Percentiles rank a stretch among this genome's conserved stretches.
Evolutionary conservation across 2,113 vertebrate species (phyloP).

Genomic region (Larimichthys crocea): DNA sequence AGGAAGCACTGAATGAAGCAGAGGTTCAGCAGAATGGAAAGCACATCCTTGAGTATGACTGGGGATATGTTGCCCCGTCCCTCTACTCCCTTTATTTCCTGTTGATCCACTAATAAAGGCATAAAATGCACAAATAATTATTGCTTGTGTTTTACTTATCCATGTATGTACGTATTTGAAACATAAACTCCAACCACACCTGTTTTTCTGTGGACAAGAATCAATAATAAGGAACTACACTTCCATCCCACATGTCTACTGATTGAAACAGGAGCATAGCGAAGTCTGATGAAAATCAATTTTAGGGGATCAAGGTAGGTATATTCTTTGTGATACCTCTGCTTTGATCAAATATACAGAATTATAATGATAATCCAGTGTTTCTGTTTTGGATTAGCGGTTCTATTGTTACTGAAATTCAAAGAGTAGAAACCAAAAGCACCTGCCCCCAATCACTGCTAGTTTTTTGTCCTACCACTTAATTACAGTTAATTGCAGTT

Average conservation of each 20-base stretch:
- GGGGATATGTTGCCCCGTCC: neutral
- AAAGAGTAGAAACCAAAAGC: slow-evolving; percentile 13
- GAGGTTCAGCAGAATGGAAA: neutral
- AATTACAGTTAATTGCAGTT: slow-evolving; percentile 52
- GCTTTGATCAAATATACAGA: neutral
- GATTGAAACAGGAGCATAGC: neutral
- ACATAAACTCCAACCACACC: neutral
- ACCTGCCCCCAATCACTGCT: slow-evolving; percentile 19
- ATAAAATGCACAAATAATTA: neutral
- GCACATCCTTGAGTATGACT: neutral
- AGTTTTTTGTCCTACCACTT: slow-evolving; percentile 30
- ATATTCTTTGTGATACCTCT: neutral
- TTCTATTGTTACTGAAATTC: neutral
- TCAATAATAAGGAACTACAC: neutral
- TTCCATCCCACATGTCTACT: neutral
- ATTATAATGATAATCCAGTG: neutral
- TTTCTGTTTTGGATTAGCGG: slow-evolving; percentile 6
- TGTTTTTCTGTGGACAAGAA: neutral
- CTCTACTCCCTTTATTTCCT: neutral
- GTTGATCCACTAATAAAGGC: neutral
- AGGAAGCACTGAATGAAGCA: neutral
- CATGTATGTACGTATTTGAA: neutral
- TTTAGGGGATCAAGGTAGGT: neutral
- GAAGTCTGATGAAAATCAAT: slow-evolving; percentile 3
- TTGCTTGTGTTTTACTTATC: neutral